Evolutionary conservation across 2,888 invertebrate species (phyloP), one percentile per base, ranked within the genome.

Genomic region (Sarcophaga variegata): DNA sequence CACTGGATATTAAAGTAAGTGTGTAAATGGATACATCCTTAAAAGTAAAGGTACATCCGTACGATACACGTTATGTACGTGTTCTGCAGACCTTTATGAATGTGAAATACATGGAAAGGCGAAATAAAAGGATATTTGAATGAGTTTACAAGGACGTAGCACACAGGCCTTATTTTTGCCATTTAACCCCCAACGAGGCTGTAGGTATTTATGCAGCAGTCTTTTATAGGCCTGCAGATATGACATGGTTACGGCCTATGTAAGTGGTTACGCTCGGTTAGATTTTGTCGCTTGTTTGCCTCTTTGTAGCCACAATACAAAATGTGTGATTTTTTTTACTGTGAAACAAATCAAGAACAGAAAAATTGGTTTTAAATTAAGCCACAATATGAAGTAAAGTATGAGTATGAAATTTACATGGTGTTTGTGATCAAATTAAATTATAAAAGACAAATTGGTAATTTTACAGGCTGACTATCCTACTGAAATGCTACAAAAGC

Each of bases 191-290:
- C 37, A 37, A 8, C 8, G 10, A 10, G 37, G 2, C 8, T 37
- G 17, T 14, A 54, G 17, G 54, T 54, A 17, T 54, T 5, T 54
- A 54, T 54, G 14, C 54, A 54, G 2, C 54, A 54, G 17, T 54
- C 1, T 17, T 14, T 54, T 12, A 4, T 54, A 54, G 14, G 17
- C 54, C 4, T 54, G 17, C 54, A 54, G 54, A 67, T 11, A 66
- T 70, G 67, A 60, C 64, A 82, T 83, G 89, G 89, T 83, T 87
- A 90, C 88, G 87, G 88, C 89, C 88, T 88, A 88, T 88, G 88
- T 89, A 89, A 90, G 90, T 90, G 88, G 88, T 88, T 89, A 90
- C 89, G 90, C 91, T 90, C 88, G 89, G 90, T 88, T 90, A 89
- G 69, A 83, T 88, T 85, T 88, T 86, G 81, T 66, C 62, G 81